phyloP scores from a whole-genome alignment of 1,140 invertebrate genomes.

The Anagrus nilaparvatae region DNA sequence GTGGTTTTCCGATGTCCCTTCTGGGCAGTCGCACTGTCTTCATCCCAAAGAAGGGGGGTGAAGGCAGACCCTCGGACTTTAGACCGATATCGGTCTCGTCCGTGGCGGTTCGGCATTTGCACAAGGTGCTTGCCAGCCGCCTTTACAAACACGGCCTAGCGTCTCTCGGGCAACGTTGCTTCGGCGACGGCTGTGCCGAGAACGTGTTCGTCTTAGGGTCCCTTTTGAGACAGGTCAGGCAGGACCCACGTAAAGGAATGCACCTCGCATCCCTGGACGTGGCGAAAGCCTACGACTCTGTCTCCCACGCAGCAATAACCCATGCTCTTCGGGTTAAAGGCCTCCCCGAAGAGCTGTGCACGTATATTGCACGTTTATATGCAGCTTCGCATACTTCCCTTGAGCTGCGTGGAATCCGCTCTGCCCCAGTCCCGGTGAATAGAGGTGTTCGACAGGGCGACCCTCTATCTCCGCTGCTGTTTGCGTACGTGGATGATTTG shows the following conservation, averaged over 20 bases:
- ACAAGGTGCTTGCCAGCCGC: conserved; percentile 23
- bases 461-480: conserved; percentile 19
- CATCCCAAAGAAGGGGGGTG: conserved; percentile 22
- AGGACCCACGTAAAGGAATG: too few species aligned
- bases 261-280: conserved; percentile 17
- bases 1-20: too few species aligned
- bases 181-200: too few species aligned
- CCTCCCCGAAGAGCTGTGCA: not conserved
- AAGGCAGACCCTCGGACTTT: conserved; percentile 20
- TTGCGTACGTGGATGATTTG: conserved; percentile 13
- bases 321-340: conserved; percentile 17
- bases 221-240: too few species aligned
- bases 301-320: too few species aligned
- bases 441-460: conserved; percentile 14
- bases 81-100: conserved; percentile 32
- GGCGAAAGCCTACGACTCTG: too few species aligned
- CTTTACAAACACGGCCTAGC: conserved; percentile 1
- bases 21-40: too few species aligned
- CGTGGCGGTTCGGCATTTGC: conserved; percentile 25
- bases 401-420: not conserved
- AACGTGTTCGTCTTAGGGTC: too few species aligned
- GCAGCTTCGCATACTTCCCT: conserved; percentile 5
- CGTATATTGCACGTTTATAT: conserved; percentile 11
- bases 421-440: conserved; percentile 1
- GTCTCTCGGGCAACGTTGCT: too few species aligned